Evolutionary conservation across 2,113 vertebrate species (phyloP).

Genomic region (Pavo muticus): DNA sequence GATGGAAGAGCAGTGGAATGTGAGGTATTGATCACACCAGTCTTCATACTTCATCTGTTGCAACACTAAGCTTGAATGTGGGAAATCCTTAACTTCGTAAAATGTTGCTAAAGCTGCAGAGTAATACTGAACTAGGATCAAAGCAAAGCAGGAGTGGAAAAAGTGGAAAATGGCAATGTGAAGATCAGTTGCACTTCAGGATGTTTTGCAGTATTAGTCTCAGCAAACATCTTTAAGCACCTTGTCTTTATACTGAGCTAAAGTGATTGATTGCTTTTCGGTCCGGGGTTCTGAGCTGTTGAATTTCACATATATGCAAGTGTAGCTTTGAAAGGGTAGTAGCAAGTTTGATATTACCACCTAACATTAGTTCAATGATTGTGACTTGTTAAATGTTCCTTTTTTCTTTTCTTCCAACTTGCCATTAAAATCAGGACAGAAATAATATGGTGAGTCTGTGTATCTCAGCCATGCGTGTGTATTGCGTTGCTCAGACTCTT

Average conservation of each 20-base stretch:
- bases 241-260: background rate
- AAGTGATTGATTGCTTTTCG: background rate
- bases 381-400: slow-evolving; percentile 70
- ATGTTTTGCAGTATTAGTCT: background rate
- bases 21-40: background rate
- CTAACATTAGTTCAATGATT: slow-evolving; percentile 31
- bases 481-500: slow-evolving; percentile 45
- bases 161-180: background rate
- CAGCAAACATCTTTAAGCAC: background rate
- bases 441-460: slow-evolving; percentile 95
- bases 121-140: background rate
- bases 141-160: background rate
- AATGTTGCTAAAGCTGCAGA: background rate
- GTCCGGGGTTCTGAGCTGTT: background rate
- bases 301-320: background rate
- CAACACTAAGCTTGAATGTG: background rate
- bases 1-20: background rate
- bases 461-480: slow-evolving; percentile 47
- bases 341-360: background rate
- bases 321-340: background rate
- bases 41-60: background rate
- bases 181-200: background rate
- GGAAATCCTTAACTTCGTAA: background rate
- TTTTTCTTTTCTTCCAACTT: slow-evolving; percentile 81
- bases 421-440: slow-evolving; percentile 94